Base-by-base conservation (phyloP, 2,797 vertebrate species). In the Sebastes goodei region DNA sequence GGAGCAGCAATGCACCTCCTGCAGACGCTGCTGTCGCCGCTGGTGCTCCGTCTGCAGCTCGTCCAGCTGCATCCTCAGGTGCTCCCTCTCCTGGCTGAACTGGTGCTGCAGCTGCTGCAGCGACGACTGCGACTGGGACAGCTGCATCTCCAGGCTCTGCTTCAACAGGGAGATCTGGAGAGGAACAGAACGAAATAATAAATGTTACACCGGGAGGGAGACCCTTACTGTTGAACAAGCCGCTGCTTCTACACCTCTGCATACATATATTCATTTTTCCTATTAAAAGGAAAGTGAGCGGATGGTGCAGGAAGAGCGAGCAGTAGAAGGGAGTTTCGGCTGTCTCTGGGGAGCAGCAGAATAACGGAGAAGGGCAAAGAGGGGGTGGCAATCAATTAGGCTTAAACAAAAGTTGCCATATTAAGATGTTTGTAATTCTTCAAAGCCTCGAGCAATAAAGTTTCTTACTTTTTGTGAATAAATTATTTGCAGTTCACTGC, bases 91-190 rank as follows among this genome's bases (percentile, higher is more conserved):
- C 93, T 98, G 98, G 86, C 95, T 97, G 92, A 99, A 99, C 92
- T 99, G 98, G 46, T 97, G 96, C 92, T 99, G 98, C 69, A 99
- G 96, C 88, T 99, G 97, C 91, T 99, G 98, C 95, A 99, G 92
- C 66, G 98, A 98, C 30, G 96, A 97, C 95, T 99, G 98, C 2
- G 98, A 99, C 94, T 99, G 98, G 23, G 97, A 99, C 83, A 99
- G 96, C 95, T 99, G 98, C 96, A 99, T 97, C 94, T 99, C 98
- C 95, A 99, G 95, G 63, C 97, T 99, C 94, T 99, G 98, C 92
- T 99, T 99, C 93, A 99, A 83, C 92, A 99, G 89, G 38, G 98
- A 99, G 92, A 99, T 99, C 98, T 99, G 2, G 17, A 52, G 53
- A 7, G 12, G 53, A 21, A 3, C 9, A 38, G 15, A 49, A 49